Evolutionary conservation across 2,888 invertebrate species (phyloP), one percentile per base, ranked within the genome.

Genomic region (Euphydryas editha): DNA sequence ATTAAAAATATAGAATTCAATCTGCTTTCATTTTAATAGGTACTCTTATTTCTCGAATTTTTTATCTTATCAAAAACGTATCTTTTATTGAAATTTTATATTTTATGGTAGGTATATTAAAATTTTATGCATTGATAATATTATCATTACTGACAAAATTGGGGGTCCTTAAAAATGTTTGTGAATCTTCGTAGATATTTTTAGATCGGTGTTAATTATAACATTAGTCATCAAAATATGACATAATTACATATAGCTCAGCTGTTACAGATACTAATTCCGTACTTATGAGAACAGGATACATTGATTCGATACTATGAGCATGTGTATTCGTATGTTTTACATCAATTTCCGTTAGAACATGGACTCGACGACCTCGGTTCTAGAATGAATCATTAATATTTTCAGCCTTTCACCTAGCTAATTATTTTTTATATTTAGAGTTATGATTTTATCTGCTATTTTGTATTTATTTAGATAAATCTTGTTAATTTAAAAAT

Each of bases 351-450:
- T 74, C 74, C 74, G 73, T 71, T 74, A 70, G 70, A 51, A 59
- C 56, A 70, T 67, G 55, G 59, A 69, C 66, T 65, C 21, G 71
- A 60, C 63, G 71, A 72, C 75, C 75, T 75, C 72, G 75, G 57
- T 62, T 63, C 15, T 67, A 72, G 62, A 74, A 74, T 74, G 73
- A 70, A 73, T 75, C 74, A 68, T 67, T 69, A 68, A 71, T 68
- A 69, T 70, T 70, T 72, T 69, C 70, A 73, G 71, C 75, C 75
- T 72, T 72, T 75, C 75, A 75, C 75, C 71, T 63, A 51, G n/a
- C 24, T 51, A 49, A 21, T 61, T 70, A 62, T 60, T 79, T 78
- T 0, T 60, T 11, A 30, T 54, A 36, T 7, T 54, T 36, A 11
- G 24, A 24, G 2, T 30, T 7, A 54, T 30, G 1, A 54, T 8